Conservation (phyloP, 1,140 invertebrate species). For the Antheraea mylitta region DNA sequence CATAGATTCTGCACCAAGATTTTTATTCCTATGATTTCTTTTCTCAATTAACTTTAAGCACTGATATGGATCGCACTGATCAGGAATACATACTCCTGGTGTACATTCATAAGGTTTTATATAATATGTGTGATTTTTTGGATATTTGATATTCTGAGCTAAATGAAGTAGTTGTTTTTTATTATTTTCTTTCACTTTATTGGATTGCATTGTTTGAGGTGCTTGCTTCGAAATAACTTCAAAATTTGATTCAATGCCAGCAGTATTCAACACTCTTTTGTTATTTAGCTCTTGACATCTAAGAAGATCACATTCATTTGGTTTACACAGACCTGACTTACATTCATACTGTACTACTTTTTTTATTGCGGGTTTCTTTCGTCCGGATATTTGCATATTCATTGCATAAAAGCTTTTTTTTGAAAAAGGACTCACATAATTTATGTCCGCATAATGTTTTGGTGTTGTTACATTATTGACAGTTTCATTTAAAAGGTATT, state of each 20-base stretch:
- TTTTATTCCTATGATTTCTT: slow-evolving; percentile 1
- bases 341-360: slow-evolving; percentile 31
- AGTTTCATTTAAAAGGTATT: not conserved
- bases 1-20: not conserved
- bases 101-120: slow-evolving; percentile 35
- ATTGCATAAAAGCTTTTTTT: slow-evolving; percentile 3
- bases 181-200: not conserved
- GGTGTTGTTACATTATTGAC: not conserved
- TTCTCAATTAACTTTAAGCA: slow-evolving; percentile 22
- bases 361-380: not conserved
- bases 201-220: slow-evolving; percentile 13
- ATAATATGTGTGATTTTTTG: slow-evolving; percentile 5
- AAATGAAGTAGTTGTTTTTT: not conserved
- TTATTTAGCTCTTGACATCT: slow-evolving; percentile 26
- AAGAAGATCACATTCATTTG: slow-evolving; percentile 34
- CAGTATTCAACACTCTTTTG: slow-evolving; percentile 12
- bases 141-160: slow-evolving; percentile 1
- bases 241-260: not conserved
- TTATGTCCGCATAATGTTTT: not conserved
- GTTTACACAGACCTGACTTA: slow-evolving; percentile 33
- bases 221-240: not conserved
- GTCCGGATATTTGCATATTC: slow-evolving; percentile 7
- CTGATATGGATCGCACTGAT: slow-evolving; percentile 34
- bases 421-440: not conserved
- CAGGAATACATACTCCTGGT: slow-evolving; percentile 31